Conservation (phyloP, 2,113 vertebrate genomes). For the Siphamia tubifer region DNA sequence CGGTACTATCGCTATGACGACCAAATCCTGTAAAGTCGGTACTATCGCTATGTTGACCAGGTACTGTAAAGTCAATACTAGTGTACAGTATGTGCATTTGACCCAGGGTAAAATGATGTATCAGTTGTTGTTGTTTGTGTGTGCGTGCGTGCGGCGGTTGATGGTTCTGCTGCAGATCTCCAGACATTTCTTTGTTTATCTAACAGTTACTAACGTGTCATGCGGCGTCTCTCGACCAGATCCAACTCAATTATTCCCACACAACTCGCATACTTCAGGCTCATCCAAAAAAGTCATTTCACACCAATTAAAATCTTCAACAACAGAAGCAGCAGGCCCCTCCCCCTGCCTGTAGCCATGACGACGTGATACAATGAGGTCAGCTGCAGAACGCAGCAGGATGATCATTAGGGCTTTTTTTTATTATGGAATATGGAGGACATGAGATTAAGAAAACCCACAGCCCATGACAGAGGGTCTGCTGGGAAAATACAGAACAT, state of each 20-base stretch:
- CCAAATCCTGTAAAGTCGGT: too few relatives aligned
- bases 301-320: conserved; percentile 77
- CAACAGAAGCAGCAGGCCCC: conserved; percentile 54
- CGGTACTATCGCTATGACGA: too few relatives aligned
- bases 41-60: too few relatives aligned
- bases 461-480: not conserved
- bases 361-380: conserved; percentile 68
- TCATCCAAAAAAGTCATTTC: conserved; percentile 76
- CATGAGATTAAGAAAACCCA: conserved; percentile 9
- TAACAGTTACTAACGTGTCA: conserved; percentile 31
- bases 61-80: too few relatives aligned
- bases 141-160: too few relatives aligned
- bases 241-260: conserved; percentile 60
- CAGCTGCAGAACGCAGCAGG: conserved; percentile 36
- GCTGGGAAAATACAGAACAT: not conserved
- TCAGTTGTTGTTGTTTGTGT: too few relatives aligned
- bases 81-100: too few relatives aligned
- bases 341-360: conserved; percentile 41
- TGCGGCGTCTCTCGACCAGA: conserved; percentile 54
- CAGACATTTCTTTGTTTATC: conserved; percentile 55
- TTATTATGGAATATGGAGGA: not conserved
- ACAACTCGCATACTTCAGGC: conserved; percentile 54
- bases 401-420: conserved; percentile 32
- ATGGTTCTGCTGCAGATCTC: not conserved
- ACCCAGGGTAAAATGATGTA: too few relatives aligned